Percentiles rank a stretch among this genome's conserved stretches.
Conservation (phyloP, 1,140 invertebrate genomes). For the Mizuhopecten yessoensis region DNA sequence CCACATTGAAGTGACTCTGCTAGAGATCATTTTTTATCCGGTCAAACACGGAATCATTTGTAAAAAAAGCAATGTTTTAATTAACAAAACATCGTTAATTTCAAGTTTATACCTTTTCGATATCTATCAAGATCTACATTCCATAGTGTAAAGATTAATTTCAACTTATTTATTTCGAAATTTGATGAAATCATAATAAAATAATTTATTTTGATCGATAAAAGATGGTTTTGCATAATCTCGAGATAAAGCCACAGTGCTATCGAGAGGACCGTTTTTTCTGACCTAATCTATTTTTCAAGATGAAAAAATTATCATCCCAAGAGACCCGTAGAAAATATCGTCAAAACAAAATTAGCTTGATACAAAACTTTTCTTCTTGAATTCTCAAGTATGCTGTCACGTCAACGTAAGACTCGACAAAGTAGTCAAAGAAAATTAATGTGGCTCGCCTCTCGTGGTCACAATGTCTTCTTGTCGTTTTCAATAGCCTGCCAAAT, state of each 20-base stretch:
- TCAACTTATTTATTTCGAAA: neutral
- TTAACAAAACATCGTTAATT: neutral
- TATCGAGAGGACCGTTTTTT: neutral
- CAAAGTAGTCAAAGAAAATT: conserved; percentile 16
- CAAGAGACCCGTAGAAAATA: neutral
- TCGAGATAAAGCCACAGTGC: neutral
- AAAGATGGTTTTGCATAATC: neutral
- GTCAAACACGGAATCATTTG: no score
- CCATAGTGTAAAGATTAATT: neutral
- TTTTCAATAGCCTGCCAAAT: conserved; percentile 18
- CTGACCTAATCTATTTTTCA: conserved; percentile 38
- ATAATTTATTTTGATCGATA: neutral
- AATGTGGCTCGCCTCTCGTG: conserved; percentile 13
- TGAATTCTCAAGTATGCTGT: conserved; percentile 33
- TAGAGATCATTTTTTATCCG: no score
- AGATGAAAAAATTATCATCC: conserved; percentile 19
- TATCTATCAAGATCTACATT: neutral
- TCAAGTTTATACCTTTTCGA: neutral
- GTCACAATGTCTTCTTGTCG: neutral
- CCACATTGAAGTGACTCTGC: no score
- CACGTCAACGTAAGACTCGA: neutral
- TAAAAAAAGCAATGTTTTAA: no score
- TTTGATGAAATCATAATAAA: neutral
- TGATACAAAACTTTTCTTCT: neutral
- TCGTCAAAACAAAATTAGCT: conserved; percentile 39